phyloP scores from a whole-genome alignment of 2,113 vertebrate genomes.

The Propithecus coquereli region DNA sequence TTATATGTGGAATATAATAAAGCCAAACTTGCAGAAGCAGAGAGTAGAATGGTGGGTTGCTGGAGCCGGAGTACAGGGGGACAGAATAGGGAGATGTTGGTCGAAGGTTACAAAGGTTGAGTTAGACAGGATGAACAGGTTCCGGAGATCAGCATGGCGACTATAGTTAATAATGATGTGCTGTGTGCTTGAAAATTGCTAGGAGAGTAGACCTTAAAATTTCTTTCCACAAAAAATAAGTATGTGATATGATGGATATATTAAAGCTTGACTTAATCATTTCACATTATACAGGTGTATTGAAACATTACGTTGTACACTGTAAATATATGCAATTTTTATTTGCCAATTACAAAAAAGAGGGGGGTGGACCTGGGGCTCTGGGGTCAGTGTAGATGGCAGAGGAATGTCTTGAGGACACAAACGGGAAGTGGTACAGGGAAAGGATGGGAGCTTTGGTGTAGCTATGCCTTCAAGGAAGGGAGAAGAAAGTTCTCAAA shows the following conservation, averaged over 20 bases:
- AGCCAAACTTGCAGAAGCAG: no score
- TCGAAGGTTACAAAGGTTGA: background rate
- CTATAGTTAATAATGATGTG: no score
- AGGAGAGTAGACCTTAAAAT: background rate
- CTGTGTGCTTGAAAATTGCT: background rate
- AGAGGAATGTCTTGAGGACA: background rate
- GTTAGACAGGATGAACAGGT: background rate
- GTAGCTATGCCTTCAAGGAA: background rate
- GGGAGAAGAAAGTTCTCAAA: background rate
- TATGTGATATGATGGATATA: background rate
- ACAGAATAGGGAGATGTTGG: background rate
- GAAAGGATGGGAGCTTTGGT: background rate
- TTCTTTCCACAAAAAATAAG: background rate
- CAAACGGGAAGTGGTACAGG: background rate
- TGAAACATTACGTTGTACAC: background rate
- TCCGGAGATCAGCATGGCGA: background rate
- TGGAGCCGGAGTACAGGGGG: no score
- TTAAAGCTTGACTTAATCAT: background rate
- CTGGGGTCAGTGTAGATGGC: background rate
- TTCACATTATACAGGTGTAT: background rate
- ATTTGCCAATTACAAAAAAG: background rate
- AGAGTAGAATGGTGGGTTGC: background rate
- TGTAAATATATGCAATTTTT: background rate
- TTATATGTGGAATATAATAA: no score
- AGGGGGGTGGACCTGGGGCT: background rate